phyloP scores from a whole-genome alignment of 2,888 invertebrate species.

The Nudaria mundana region DNA sequence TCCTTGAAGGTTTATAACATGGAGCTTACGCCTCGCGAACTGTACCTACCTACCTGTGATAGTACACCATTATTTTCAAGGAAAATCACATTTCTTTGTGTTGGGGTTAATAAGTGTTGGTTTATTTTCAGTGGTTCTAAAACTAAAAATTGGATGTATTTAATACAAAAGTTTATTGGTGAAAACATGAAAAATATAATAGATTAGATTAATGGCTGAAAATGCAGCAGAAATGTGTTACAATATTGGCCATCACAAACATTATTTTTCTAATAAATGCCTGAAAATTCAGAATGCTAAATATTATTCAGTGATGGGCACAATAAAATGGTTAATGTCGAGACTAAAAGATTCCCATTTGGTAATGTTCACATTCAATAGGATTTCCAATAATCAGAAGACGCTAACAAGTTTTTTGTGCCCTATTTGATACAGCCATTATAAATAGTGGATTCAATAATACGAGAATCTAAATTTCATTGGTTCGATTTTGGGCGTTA shows the following conservation, averaged over 20 bases:
- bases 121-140: constrained; percentile 80
- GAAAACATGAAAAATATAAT: constrained; percentile 82
- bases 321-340: constrained; percentile 79
- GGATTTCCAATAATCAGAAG: constrained; percentile 72
- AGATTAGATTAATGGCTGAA: constrained; percentile 81
- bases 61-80: no score
- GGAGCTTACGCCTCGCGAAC: no score
- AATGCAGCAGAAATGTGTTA: constrained; percentile 81
- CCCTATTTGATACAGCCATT: constrained; percentile 77
- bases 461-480: constrained; percentile 58
- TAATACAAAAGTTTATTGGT: constrained; percentile 82
- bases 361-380: constrained; percentile 61
- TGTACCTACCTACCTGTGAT: no score
- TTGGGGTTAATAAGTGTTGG: constrained; percentile 74
- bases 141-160: constrained; percentile 82
- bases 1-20: no score
- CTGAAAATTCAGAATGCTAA: constrained; percentile 78
- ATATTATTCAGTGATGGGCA: constrained; percentile 68
- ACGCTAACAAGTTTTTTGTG: constrained; percentile 80
- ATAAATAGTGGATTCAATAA: constrained; percentile 50
- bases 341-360: constrained; percentile 60
- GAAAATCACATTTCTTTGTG: no score
- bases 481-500: constrained; percentile 59
- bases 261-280: constrained; percentile 80
- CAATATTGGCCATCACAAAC: constrained; percentile 80